Conservation (phyloP, 1,140 invertebrate genomes). For the Wasmannia auropunctata region DNA sequence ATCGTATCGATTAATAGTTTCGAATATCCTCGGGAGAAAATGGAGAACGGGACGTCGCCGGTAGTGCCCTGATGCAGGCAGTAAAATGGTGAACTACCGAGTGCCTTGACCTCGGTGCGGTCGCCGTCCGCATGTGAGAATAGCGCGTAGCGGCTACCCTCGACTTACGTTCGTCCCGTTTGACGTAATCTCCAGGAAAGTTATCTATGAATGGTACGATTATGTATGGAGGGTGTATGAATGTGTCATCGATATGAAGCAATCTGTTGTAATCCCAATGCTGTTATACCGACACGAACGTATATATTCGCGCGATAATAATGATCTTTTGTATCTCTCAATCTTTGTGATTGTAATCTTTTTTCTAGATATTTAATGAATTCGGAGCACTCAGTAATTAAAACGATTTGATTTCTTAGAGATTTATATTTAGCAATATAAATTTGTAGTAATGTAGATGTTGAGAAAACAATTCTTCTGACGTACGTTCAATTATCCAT, state of each 20-base stretch:
- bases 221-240: neutral
- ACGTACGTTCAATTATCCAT: neutral
- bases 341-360: neutral
- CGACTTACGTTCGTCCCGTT: neutral
- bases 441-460: neutral
- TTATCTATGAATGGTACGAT: neutral
- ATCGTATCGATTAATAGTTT: slow-evolving; percentile 5
- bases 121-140: slow-evolving; percentile 4
- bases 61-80: neutral
- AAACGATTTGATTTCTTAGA: neutral
- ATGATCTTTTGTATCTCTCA: neutral
- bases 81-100: slow-evolving; percentile 37
- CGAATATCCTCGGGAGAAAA: slow-evolving; percentile 15
- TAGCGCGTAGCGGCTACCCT: slow-evolving; percentile 11
- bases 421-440: neutral
- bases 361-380: neutral
- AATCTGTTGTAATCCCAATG: neutral
- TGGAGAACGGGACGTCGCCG: slow-evolving; percentile 37
- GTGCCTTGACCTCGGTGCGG: slow-evolving; percentile 47
- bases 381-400: neutral
- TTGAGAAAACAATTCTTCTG: neutral
- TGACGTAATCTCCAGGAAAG: neutral
- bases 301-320: neutral
- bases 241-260: neutral
- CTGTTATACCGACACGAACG: neutral